Percentiles rank a stretch among this genome's conserved stretches.
These are phyloP conservation scores for Tinamus major DNA, from an alignment of 2,797 vertebrate genomes.

Conservation along the genomic window DNA sequence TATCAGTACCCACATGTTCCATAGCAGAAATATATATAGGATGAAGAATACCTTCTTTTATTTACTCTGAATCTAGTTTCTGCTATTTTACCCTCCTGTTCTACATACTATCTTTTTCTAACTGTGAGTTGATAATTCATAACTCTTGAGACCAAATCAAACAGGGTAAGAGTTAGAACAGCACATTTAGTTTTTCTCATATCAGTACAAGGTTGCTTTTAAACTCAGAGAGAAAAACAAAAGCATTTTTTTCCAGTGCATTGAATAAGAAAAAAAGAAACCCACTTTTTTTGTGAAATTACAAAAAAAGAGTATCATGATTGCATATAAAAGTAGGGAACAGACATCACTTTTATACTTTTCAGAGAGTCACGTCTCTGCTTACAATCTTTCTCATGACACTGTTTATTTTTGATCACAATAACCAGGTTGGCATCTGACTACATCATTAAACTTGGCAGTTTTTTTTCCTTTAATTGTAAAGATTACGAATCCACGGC, in stretches of 20 bases:
- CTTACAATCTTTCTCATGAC: not conserved
- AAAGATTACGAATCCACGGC: not conserved
- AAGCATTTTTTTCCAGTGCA: not conserved
- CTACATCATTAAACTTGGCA: not conserved
- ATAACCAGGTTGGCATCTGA: not conserved
- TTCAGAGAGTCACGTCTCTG: not conserved
- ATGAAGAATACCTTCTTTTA: not conserved
- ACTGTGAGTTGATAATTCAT: not conserved
- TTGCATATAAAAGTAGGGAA: not conserved
- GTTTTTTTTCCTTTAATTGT: not conserved
- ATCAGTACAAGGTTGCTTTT: not conserved
- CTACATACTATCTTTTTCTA: not conserved
- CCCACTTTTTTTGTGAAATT: not conserved
- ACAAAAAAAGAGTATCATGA: not conserved
- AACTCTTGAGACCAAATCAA: not conserved
- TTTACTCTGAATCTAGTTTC: not conserved
- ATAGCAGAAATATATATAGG: not conserved
- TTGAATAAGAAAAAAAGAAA: not conserved
- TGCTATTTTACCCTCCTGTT: not conserved
- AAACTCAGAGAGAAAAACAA: not conserved
- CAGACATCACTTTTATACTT: not conserved
- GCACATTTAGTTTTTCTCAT: not conserved
- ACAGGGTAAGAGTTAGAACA: not conserved
- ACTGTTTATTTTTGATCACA: not conserved
- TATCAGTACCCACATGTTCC: not conserved